Conservation (phyloP, 2,797 vertebrate genomes). For the Megaceryle alcyon region DNA sequence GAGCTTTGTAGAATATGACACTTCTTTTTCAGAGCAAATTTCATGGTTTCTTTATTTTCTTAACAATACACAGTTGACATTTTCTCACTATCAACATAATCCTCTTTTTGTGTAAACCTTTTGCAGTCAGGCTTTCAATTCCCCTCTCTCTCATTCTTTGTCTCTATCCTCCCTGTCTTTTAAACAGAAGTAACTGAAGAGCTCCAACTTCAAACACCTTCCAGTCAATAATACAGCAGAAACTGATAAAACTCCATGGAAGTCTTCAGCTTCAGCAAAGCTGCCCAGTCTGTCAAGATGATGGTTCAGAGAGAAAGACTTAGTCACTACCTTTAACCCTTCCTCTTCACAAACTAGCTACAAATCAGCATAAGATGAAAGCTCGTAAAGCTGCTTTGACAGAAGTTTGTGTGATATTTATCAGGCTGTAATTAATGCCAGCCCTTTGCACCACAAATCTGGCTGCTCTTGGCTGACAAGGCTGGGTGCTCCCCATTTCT, state of each 20-base stretch:
- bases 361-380: background rate
- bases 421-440: background rate
- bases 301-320: background rate
- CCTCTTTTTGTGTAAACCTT: background rate
- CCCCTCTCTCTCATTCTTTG: background rate
- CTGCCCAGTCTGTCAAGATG: background rate
- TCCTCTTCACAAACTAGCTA: background rate
- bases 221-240: background rate
- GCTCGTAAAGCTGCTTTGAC: background rate
- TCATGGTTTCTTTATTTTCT: background rate
- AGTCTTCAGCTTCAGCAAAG: background rate
- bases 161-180: background rate
- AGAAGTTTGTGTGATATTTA: background rate
- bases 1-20: background rate
- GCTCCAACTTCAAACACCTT: background rate
- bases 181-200: background rate
- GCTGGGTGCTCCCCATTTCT: background rate
- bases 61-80: background rate
- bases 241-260: slow-evolving; percentile 9
- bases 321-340: background rate
- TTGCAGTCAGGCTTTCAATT: background rate
- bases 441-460: background rate
- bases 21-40: background rate
- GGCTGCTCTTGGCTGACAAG: background rate
- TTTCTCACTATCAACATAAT: background rate